Evolutionary conservation across 2,888 invertebrate species (phyloP).

Genomic region (Siphonodentalium dalli): DNA sequence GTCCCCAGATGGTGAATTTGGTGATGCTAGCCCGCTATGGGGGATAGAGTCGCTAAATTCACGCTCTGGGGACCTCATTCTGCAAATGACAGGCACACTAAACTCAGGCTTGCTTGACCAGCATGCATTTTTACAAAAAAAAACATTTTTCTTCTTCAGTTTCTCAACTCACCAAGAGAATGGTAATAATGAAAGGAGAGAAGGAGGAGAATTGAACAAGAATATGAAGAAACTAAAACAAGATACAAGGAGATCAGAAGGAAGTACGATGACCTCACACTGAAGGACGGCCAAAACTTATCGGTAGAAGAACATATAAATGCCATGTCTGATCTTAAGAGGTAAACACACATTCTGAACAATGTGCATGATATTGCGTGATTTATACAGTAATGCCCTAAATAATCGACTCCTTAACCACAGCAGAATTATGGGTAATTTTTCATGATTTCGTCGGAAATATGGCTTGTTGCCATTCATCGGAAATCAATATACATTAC

Average conservation of each 20-base stretch:
- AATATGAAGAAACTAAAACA: conserved; percentile 43
- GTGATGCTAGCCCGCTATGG: no score
- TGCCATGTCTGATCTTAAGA: conserved; percentile 51
- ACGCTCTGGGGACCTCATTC: no score
- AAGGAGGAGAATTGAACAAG: conserved; percentile 46
- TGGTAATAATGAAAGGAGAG: conserved; percentile 48
- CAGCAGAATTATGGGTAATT: no score
- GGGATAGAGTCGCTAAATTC: no score
- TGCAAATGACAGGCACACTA: background rate
- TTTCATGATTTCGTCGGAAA: no score
- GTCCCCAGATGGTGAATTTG: no score
- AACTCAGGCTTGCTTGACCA: background rate
- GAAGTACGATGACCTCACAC: conserved; percentile 44
- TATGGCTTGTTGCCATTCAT: no score
- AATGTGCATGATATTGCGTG: no score
- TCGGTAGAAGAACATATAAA: conserved; percentile 53
- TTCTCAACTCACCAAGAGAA: conserved; percentile 48
- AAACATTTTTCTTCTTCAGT: conserved; percentile 35
- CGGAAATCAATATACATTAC: no score
- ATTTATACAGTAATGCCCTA: no score
- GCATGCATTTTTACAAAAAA: background rate
- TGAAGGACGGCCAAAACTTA: conserved; percentile 45
- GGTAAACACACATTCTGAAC: no score
- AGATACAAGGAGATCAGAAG: conserved; percentile 46
- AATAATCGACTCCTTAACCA: no score